Evolutionary conservation across 2,797 vertebrate genomes (phyloP).

Genomic region (Chaenodraco wilsoni): DNA sequence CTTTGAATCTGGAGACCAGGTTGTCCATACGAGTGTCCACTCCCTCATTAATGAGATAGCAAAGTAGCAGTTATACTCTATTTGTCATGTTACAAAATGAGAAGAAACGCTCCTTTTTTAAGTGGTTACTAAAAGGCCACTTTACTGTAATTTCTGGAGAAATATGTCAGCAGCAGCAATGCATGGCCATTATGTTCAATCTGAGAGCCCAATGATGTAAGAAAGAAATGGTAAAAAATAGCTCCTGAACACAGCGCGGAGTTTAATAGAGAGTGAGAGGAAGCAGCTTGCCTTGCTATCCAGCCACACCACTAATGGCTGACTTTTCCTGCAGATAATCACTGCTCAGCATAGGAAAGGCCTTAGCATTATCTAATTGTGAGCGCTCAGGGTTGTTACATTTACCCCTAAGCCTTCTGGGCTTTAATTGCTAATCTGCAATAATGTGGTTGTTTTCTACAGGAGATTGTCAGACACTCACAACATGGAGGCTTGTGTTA

Average conservation of each 20-base stretch:
- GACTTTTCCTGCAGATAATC: constrained; percentile 66
- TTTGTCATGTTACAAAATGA: constrained; percentile 31
- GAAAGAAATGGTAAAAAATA: constrained; percentile 30
- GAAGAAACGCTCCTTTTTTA: constrained; percentile 17
- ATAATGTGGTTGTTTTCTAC: constrained; percentile 54
- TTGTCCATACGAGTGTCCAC: constrained; percentile 5
- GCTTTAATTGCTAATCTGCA: constrained; percentile 74
- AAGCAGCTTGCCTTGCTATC: constrained; percentile 57
- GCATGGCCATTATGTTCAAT: constrained; percentile 32
- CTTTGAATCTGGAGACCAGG: constrained; percentile 20
- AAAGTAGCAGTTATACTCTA: constrained; percentile 23
- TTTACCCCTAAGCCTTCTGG: constrained; percentile 54
- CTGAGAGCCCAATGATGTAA: constrained; percentile 9
- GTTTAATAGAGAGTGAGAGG: constrained; percentile 60
- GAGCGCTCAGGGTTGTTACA: constrained; percentile 47
- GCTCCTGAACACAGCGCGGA: constrained; percentile 49
- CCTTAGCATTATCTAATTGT: constrained; percentile 63
- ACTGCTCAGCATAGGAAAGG: constrained; percentile 44
- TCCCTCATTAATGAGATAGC: constrained; percentile 20
- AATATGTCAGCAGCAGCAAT: constrained; percentile 37
- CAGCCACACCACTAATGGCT: constrained; percentile 43
- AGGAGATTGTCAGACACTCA: constrained; percentile 20
- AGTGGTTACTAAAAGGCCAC: constrained; percentile 32
- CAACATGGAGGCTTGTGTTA: neutral
- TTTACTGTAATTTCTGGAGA: constrained; percentile 17